These are phyloP conservation scores for Procavia capensis DNA, from an alignment of 2,113 vertebrate genomes.

Conservation along the genomic window DNA sequence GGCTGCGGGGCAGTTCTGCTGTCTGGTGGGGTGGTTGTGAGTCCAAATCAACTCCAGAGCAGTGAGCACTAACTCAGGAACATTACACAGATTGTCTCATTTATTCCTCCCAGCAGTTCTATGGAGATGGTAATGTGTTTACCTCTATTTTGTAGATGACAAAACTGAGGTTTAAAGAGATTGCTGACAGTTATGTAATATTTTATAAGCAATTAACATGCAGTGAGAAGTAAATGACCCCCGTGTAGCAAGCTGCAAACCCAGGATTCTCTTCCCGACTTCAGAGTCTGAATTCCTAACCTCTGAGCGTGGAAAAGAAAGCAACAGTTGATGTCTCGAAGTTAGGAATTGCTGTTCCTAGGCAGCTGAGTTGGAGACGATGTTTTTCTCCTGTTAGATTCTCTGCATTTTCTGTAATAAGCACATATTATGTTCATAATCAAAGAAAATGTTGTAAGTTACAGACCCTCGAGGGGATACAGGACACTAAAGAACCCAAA, in stretches of 20 bases:
- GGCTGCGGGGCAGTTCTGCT: not conserved
- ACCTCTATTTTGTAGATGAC: not conserved
- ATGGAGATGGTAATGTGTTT: not conserved
- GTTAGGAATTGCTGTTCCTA: not conserved
- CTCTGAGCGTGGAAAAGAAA: not conserved
- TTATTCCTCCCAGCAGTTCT: not conserved
- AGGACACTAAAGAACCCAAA: not conserved
- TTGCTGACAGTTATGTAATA: not conserved
- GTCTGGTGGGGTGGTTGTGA: not conserved
- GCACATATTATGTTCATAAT: constrained; percentile 19
- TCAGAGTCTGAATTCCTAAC: not conserved
- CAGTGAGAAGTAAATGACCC: not conserved
- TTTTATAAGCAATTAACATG: constrained; percentile 30
- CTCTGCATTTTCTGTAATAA: constrained; percentile 54
- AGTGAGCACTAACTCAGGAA: not conserved
- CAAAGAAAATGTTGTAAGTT: not conserved
- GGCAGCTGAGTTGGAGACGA: not conserved
- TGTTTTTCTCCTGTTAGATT: constrained; percentile 34
- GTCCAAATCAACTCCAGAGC: not conserved
- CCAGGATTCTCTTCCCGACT: not conserved
- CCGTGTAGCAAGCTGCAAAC: not conserved
- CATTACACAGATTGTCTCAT: not conserved
- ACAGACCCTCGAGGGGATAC: not conserved
- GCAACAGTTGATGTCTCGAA: not conserved
- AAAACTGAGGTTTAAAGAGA: not conserved